These are phyloP conservation scores for Rynchops niger DNA, from an alignment of 2,113 vertebrate genomes.

Conservation along the genomic window DNA sequence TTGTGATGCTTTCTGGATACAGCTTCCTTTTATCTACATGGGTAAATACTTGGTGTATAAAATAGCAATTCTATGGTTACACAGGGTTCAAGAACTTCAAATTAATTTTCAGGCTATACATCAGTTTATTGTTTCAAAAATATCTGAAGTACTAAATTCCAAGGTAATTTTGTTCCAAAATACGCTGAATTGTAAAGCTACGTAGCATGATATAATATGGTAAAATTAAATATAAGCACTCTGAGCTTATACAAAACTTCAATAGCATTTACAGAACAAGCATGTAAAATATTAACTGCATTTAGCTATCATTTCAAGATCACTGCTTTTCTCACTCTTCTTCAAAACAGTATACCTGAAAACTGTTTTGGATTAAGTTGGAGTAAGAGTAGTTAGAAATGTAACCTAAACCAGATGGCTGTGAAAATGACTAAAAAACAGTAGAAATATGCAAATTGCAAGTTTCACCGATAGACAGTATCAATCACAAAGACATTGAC, in stretches of 20 bases:
- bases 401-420: not conserved
- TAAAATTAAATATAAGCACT: not conserved
- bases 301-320: not conserved
- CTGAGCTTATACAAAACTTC: not conserved
- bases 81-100: not conserved
- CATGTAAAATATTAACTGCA: not conserved
- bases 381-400: not conserved
- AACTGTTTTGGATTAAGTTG: not conserved
- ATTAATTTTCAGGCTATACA: not conserved
- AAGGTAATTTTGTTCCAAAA: not conserved
- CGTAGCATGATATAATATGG: not conserved
- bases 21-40: not conserved
- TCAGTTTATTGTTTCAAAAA: not conserved
- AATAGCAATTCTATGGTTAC: not conserved
- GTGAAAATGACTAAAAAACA: not conserved
- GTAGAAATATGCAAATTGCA: not conserved
- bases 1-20: not conserved
- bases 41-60: not conserved
- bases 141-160: not conserved
- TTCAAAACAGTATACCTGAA: not conserved
- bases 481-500: not conserved
- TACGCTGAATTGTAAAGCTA: not conserved
- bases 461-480: not conserved
- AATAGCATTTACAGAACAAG: not conserved
- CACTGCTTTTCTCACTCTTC: not conserved